Base-by-base conservation (phyloP, 1,140 invertebrate species). In the Mylabris phalerata region DNA sequence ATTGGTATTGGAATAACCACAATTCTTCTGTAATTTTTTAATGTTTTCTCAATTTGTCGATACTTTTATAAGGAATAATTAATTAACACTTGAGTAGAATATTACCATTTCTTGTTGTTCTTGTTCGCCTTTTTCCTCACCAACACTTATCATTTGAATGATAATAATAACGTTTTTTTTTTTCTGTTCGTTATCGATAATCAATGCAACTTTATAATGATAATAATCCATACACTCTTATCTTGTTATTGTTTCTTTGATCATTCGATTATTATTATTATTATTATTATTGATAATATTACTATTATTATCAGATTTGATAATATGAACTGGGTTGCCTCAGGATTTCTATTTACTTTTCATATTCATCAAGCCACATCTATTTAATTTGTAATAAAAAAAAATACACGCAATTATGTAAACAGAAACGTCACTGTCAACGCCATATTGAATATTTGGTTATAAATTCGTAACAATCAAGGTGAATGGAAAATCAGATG, bases 341-440 rank as follows among this genome's bases (percentile, higher is more conserved):
- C 4, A 7, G 32, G 32, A 32, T 7, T 3, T 32, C 7, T 32
- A 32, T 32, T 32, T 7, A 5, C 7, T 7, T 32, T 7, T 32
- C 32, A 32, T 32, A 32, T 32, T 7, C 32, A 32, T 32, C 4
- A 4, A 32, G 32, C 32, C 32, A 32, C 32, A 32, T 32, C 7
- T 32, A 4, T 32, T 32, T 32, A 32, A 5, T 32, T 32, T 4
- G 7, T 32, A 5, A 32, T 32, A 5, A 7, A 32, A 25, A 57
- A 54, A 54, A 61, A 61, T 61, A 66, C 57, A 63, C 40, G 47
- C 59, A 66, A 66, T 64, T 66, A 66, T 63, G 62, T 66, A 64
- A 64, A 64, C 65, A 66, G 48, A 66, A 64, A 66, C 62, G 65
- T 66, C 65, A 66, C 59, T 64, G 65, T 63, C 64, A 66, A 57